Base-by-base conservation (phyloP, 2,797 vertebrate genomes). In the Poeciliopsis turneri region DNA sequence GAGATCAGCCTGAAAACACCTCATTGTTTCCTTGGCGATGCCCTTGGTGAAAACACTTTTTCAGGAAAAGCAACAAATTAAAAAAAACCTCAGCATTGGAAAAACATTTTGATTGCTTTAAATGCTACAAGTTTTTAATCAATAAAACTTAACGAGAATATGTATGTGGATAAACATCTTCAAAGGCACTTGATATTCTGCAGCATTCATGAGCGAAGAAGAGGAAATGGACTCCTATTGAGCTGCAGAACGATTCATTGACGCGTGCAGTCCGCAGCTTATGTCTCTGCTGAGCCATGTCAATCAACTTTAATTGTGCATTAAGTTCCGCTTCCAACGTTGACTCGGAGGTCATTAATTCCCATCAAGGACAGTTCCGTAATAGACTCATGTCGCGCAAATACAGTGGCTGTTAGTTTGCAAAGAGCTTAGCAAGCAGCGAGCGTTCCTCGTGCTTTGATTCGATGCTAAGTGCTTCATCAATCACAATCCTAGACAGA, bases 391-490 rank as follows among this genome's bases (percentile, higher is more conserved):
- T 87, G 86, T 87, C 66, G 55, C 18, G 20, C 72, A 80, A 87
- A 90, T 87, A 88, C 87, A 87, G 86, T 74, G 85, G 82, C 90
- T 85, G 89, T 79, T 86, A 78, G 90, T 91, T 89, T 87, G 86
- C 90, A 91, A 93, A 92, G 88, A 90, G 92, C 88, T 92, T 91
- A 90, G 92, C 88, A 92, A 88, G 92, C 88, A 82, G 80, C 68
- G 25, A 82, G 84, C 79, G 70, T 90, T 88, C 80, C 84, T 82
- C 6, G 74, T 41, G 87, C 91, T 92, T 91, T 92, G 90, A 93
- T 92, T 92, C 74, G 10, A 85, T 73, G 86, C 90, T 94, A 92
- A 95, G 92, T 93, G 91, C 91, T 94, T 92, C 92, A 95, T 95
- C 93, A 93, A 93, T 94, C 92, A 94, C 92, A 84, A 87, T 92